Evolutionary conservation across 2,888 invertebrate species (phyloP), one percentile per base, ranked within the genome.

Genomic region (Caenorhabditis afra): DNA sequence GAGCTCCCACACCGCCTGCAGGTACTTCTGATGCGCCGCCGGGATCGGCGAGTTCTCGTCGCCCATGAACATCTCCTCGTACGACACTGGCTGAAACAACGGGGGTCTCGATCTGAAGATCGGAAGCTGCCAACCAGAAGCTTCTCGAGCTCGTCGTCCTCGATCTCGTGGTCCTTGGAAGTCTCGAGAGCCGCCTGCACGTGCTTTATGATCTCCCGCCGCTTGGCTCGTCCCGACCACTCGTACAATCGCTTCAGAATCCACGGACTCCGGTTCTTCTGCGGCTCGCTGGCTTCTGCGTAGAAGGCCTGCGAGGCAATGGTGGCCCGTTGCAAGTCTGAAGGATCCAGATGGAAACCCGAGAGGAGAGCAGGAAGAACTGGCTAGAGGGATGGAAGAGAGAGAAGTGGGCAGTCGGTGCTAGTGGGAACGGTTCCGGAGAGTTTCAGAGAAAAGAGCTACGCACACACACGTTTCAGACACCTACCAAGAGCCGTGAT

Each of bases 1-100:
- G 10, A 93, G 90, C 88, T 93, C 93, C 93, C 93, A 93, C 16
- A 85, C 81, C 59, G 87, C 77, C 80, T 87, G 82, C 41, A 85
- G 81, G 53, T 84, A 85, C 59, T 84, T 86, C 11, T 82, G 64
- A 41, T 76, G 68, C 1, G 61, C 8, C 11, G 59, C 12, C 1
- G 77, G 77, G 41, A 81, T 77, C 14, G 55, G 37, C 3, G 68
- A 37, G 1, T 58, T 62, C 8, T 79, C 79, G 44, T 84, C 81
- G 8, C 82, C 81, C 29, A 82, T 79, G 76, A 89, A 89, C 84
- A 89, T 81, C 53, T 89, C 88, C 35, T 88, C 88, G 82, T 86
- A 89, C 58, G 84, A 80, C 29, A 86, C 79, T 11, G 84, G 80
- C 86, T 87, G 77, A 45, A 79, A 57, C n/a, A 7, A 29, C 29